phyloP scores from a whole-genome alignment of 2,113 vertebrate species.

The Ibidorhyncha struthersii region DNA sequence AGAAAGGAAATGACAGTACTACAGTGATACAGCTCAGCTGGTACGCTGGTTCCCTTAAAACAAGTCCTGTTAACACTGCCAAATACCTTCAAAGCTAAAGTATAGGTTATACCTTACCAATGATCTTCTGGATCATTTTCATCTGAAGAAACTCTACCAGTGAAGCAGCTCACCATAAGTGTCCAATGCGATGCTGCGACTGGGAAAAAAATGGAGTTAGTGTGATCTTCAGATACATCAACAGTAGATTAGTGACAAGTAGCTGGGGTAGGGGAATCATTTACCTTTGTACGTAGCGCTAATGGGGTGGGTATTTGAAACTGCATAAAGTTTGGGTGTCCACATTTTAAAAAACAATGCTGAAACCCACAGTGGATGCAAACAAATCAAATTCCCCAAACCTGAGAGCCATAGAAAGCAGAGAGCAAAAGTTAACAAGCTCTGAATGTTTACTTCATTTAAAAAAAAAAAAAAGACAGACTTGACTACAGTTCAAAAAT shows the following conservation, averaged over 20 bases:
- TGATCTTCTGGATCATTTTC: neutral
- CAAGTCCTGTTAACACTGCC: neutral
- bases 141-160: neutral
- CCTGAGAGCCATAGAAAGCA: neutral
- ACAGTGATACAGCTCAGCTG: neutral
- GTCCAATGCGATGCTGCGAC: neutral
- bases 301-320: neutral
- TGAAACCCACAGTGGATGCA: neutral
- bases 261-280: neutral
- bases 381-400: neutral
- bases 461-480: neutral
- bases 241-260: neutral
- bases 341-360: neutral
- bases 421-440: neutral
- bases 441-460: neutral
- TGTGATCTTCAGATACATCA: neutral
- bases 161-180: rapidly evolving
- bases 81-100: neutral
- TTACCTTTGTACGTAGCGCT: neutral
- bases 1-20: neutral
- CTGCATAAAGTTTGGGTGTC: neutral
- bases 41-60: neutral
- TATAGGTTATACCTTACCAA: neutral
- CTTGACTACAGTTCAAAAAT: neutral
- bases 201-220: neutral